A percentile compares a stretch with the other conserved stretches of the same genome.
Conservation (phyloP, 2,888 invertebrate genomes). For the Phortica magna region DNA sequence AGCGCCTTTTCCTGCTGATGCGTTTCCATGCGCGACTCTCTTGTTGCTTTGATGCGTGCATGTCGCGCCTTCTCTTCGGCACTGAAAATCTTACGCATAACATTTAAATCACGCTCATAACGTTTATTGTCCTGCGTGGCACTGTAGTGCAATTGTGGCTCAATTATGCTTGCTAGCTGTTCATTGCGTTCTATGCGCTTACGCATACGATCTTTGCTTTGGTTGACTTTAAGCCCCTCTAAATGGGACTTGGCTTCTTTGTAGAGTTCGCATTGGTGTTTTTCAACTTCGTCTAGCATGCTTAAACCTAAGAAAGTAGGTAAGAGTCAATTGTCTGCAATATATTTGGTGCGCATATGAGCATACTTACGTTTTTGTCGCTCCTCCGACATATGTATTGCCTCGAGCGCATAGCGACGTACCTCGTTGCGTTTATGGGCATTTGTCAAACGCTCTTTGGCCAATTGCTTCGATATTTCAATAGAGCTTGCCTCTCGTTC, state of each 20-base stretch:
- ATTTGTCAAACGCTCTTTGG: conserved; percentile 71
- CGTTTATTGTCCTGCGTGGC: conserved; percentile 79
- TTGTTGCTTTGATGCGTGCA: conserved; percentile 63
- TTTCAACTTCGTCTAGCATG: conserved; percentile 77
- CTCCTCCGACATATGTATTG: conserved; percentile 70
- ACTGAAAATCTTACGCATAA: conserved; percentile 77
- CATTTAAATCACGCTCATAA: conserved; percentile 79
- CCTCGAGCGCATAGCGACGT: conserved; percentile 69
- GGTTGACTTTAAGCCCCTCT: conserved; percentile 72
- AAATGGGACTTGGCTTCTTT: conserved; percentile 78
- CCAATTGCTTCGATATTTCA: conserved; percentile 72
- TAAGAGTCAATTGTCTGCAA: not conserved
- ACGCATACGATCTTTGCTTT: conserved; percentile 75
- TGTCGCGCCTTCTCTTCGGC: conserved; percentile 71
- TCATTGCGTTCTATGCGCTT: conserved; percentile 78
- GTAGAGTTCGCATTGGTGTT: conserved; percentile 78
- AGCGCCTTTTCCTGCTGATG: conserved; percentile 66
- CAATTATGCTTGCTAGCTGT: conserved; percentile 78
- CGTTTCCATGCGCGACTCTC: conserved; percentile 67
- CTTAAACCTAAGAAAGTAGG: conserved; percentile 57
- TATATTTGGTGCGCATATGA: conserved; percentile 31
- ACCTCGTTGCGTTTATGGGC: conserved; percentile 62
- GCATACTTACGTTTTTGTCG: conserved; percentile 63
- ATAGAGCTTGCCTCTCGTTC: conserved; percentile 65
- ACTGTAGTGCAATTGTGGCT: conserved; percentile 77